Conservation (phyloP, 2,888 invertebrate species). For the Leucania comma region DNA sequence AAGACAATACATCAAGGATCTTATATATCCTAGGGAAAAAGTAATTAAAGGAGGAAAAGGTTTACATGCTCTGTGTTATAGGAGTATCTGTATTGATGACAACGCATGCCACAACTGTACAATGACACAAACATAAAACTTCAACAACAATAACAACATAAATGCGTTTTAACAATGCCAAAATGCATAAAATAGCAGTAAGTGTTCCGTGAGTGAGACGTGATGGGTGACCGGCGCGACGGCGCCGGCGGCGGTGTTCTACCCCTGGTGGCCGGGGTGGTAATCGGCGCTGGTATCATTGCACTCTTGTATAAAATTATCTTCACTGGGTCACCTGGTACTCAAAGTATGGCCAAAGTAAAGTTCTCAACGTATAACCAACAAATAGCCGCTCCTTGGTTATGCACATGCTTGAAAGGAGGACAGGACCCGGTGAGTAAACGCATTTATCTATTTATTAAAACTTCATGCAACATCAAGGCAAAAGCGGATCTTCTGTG, state of each 20-base stretch:
- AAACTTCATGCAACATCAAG: too few species aligned
- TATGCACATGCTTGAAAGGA: slow-evolving; percentile 71
- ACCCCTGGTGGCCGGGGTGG: slow-evolving; percentile 75
- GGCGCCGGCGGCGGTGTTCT: slow-evolving; percentile 55
- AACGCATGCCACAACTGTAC: slow-evolving; percentile 29
- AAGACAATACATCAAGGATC: slow-evolving; percentile 6
- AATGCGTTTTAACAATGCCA: slow-evolving; percentile 10
- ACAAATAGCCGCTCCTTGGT: slow-evolving; percentile 65
- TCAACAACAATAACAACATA: background rate
- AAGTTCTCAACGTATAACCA: slow-evolving; percentile 53
- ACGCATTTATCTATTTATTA: too few species aligned
- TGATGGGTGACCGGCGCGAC: slow-evolving; percentile 59
- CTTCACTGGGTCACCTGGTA: slow-evolving; percentile 31
- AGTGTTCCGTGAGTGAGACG: slow-evolving; percentile 1
- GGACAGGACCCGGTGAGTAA: slow-evolving; percentile 56
- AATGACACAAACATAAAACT: background rate
- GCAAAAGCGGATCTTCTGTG: too few species aligned
- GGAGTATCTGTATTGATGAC: slow-evolving; percentile 11
- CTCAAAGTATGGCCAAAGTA: slow-evolving; percentile 2
- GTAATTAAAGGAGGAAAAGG: too few species aligned
- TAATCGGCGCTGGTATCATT: slow-evolving; percentile 74
- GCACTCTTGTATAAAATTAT: slow-evolving; percentile 73
- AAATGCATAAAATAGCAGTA: slow-evolving; percentile 36
- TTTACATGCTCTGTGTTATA: too few species aligned
- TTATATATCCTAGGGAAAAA: too few species aligned